phyloP scores from a whole-genome alignment of 2,888 invertebrate genomes.

The Epinotia ramella region DNA sequence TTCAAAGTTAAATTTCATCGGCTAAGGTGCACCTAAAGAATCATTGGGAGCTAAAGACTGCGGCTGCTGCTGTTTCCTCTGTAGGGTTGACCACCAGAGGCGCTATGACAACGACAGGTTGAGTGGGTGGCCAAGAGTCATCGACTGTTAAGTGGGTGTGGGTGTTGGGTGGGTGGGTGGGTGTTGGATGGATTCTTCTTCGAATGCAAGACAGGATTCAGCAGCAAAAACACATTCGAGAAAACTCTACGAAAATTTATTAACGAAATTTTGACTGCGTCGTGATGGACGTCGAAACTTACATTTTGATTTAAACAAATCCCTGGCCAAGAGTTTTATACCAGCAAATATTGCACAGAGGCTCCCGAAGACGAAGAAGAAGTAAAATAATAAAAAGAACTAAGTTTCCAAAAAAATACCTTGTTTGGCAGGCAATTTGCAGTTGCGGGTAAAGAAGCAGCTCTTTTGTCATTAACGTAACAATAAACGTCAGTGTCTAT shows the following conservation, averaged over 20 bases:
- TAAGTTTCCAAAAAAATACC: no score
- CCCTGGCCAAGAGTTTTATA: slow-evolving; percentile 15
- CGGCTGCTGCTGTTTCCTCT: no score
- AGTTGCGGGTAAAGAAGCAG: no score
- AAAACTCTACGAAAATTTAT: slow-evolving; percentile 8
- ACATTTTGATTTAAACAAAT: slow-evolving; percentile 12
- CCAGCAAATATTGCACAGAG: slow-evolving; percentile 5
- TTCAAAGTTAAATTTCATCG: not conserved
- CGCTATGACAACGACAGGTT: not conserved
- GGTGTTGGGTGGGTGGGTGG: no score
- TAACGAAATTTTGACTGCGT: slow-evolving; percentile 19
- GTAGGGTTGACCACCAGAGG: no score
- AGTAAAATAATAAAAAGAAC: slow-evolving; percentile 8
- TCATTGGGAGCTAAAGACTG: no score
- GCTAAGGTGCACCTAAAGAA: not conserved
- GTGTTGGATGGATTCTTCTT: no score
- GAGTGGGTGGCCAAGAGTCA: slow-evolving; percentile 5
- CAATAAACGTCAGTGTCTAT: no score
- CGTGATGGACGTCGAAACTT: slow-evolving; percentile 13
- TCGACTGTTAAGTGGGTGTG: not conserved
- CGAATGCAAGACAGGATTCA: no score
- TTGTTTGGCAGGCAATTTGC: no score
- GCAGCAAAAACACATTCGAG: not conserved
- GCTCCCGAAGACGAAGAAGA: slow-evolving; percentile 28
- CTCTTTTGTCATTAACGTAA: no score